Evolutionary conservation across 2,888 invertebrate species (phyloP).

Genomic region (Idaea aversata): DNA sequence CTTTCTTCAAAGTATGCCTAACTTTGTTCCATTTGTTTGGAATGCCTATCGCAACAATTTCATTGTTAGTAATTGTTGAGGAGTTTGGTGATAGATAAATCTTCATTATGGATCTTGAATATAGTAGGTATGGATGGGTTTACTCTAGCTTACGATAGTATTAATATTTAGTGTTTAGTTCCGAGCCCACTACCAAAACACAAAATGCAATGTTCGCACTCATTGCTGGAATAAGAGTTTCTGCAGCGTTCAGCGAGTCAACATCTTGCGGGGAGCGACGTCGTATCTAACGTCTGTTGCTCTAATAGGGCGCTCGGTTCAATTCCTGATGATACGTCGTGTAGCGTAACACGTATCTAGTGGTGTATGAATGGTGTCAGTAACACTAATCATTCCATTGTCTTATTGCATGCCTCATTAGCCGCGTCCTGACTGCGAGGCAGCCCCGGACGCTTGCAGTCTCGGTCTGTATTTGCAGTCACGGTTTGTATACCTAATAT

Average conservation of each 20-base stretch:
- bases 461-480: too few relatives aligned
- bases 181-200: too few relatives aligned
- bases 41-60: conserved; percentile 19
- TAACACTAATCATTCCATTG: neutral
- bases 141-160: neutral
- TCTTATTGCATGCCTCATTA: neutral
- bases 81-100: conserved; percentile 8
- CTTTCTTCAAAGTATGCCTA: conserved; percentile 5
- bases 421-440: too few relatives aligned
- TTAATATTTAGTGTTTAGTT: too few relatives aligned
- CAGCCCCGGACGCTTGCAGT: too few relatives aligned
- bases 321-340: neutral
- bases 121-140: conserved; percentile 16
- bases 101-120: neutral
- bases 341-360: neutral
- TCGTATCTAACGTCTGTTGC: too few relatives aligned
- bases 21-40: conserved; percentile 18
- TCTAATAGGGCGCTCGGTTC: too few relatives aligned
- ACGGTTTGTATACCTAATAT: too few relatives aligned
- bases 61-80: conserved; percentile 22
- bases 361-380: neutral
- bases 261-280: too few relatives aligned
- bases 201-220: too few relatives aligned
- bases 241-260: too few relatives aligned
- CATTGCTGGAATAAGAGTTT: too few relatives aligned